These are phyloP conservation scores for Hozukius guyotensis DNA, from an alignment of 2,797 vertebrate species.

Conservation along the genomic window DNA sequence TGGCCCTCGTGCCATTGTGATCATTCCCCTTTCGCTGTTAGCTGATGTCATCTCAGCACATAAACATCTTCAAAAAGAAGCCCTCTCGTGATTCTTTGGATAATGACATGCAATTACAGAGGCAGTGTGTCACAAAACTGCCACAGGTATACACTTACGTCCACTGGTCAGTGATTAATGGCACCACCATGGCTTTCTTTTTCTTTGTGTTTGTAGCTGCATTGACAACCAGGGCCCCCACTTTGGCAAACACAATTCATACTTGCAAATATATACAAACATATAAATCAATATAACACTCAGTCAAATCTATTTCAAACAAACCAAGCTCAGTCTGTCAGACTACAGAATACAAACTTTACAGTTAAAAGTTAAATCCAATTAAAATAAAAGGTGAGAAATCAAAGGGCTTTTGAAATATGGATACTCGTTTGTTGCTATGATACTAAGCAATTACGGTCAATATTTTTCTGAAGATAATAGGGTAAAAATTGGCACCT, in stretches of 20 bases:
- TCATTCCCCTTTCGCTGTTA: slow-evolving; percentile 31
- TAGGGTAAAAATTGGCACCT: slow-evolving; percentile 1
- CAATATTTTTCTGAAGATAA: slow-evolving; percentile 32
- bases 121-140: slow-evolving; percentile 68
- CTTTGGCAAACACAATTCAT: background rate
- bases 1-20: slow-evolving; percentile 40
- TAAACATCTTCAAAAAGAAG: slow-evolving; percentile 62
- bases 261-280: background rate
- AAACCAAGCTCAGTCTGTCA: background rate
- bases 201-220: slow-evolving; percentile 1
- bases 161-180: slow-evolving; percentile 61
- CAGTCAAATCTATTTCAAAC: background rate
- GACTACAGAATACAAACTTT: background rate
- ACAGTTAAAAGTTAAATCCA: background rate
- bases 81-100: slow-evolving; percentile 39
- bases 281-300: background rate
- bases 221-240: background rate
- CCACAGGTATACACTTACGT: slow-evolving; percentile 59
- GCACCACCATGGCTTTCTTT: slow-evolving; percentile 47
- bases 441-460: slow-evolving; percentile 36
- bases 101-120: slow-evolving; percentile 75
- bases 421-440: slow-evolving; percentile 12
- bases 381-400: background rate
- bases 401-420: background rate
- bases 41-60: slow-evolving; percentile 57